These are phyloP conservation scores for Ophthalmolycus amberensis DNA, from an alignment of 2,113 vertebrate genomes.

Conservation along the genomic window DNA sequence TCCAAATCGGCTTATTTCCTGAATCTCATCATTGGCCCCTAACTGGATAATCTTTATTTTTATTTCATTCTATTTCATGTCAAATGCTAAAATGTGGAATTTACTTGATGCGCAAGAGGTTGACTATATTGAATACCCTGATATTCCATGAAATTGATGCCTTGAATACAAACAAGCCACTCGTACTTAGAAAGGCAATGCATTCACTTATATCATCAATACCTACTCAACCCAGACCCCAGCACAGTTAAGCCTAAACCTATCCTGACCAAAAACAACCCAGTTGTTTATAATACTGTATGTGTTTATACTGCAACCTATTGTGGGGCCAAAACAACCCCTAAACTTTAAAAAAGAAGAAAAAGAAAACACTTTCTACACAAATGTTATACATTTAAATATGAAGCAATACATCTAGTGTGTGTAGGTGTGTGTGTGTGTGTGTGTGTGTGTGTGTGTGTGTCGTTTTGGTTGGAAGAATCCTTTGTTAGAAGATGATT, in stretches of 20 bases:
- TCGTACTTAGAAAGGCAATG: background rate
- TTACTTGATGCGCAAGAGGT: background rate
- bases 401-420: no score
- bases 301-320: no score
- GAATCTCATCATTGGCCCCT: conserved; percentile 2
- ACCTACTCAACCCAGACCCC: background rate
- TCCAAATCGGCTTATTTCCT: conserved; percentile 28
- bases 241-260: background rate
- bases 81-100: background rate
- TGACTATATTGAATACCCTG: background rate
- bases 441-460: no score
- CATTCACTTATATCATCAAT: background rate
- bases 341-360: no score
- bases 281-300: no score
- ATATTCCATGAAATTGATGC: background rate
- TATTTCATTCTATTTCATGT: conserved; percentile 18
- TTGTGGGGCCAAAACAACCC: no score
- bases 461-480: no score
- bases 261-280: no score
- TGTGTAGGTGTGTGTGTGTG: no score
- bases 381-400: no score
- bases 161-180: background rate
- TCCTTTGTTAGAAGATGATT: background rate
- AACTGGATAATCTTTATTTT: conserved; percentile 3
- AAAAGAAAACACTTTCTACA: no score